Base-by-base conservation (phyloP, 2,888 invertebrate species). In the Drosophila percnosoma region DNA sequence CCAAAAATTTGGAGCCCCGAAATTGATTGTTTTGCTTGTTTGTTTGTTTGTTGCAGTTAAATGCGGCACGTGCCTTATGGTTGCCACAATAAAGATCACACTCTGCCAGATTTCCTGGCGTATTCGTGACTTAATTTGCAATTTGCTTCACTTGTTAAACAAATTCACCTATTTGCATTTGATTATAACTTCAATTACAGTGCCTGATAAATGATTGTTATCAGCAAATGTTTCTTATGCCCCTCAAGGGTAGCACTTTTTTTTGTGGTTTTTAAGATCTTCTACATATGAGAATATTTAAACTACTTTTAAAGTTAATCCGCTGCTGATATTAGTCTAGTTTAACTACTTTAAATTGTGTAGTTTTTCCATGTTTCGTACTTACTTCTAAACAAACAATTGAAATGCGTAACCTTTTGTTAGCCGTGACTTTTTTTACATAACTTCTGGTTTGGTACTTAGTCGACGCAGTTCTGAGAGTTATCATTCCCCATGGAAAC, bases 51-150 rank as follows among this genome's bases (percentile, higher is more conserved):
- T 45, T 45, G 45, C 13, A 53, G 62, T 42, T 61, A 80, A 71
- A 31, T 59, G 38, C 13, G 78, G 67, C 81, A 80, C 81, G 77
- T 78, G 72, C 61, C 52, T 24, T 33, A 18, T 51, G 33, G 13
- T 24, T n/a, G 38, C 48, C 58, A 55, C 40, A 31, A 42, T 8
- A 31, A 42, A 27, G 4, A 48, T 40, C 34, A 42, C 31, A 13
- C 21, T 40, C 54, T 60, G 59, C 29, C 52, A 27, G 51, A 48
- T 53, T 79, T 68, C 34, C 42, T n/a, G 21, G 11, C 49, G 57
- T 45, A 52, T 52, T 61, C 52, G 34, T 40, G 49, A 53, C 55
- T 59, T 49, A 40, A 59, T 68, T 80, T 60, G 55, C 62, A 70
- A 63, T 67, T 83, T 34, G 59, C 45, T 52, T 57, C 49, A 68